Conservation (phyloP, 2,888 invertebrate species). For the Parelbella ahira region DNA sequence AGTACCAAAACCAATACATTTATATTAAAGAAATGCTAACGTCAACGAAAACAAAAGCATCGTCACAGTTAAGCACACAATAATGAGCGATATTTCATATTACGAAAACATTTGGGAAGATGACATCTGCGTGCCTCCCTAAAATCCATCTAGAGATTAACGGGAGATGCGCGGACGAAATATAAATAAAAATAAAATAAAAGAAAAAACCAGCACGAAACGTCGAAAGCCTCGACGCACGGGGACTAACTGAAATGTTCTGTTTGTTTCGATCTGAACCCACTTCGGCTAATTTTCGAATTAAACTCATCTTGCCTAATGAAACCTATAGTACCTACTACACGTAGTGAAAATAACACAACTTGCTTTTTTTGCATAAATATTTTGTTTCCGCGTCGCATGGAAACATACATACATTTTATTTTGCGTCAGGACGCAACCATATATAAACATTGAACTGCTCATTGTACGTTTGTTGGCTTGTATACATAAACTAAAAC, state of each 20-base stretch:
- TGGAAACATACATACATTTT: too few relatives aligned
- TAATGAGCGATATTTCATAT: constrained; percentile 36
- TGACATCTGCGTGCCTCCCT: constrained; percentile 36
- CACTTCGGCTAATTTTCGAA: constrained; percentile 59
- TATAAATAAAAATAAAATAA: constrained; percentile 37
- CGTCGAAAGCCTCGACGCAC: too few relatives aligned
- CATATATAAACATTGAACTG: too few relatives aligned
- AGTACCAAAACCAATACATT: constrained; percentile 7
- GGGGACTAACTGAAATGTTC: constrained; percentile 39
- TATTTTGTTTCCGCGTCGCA: too few relatives aligned
- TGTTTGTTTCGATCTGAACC: constrained; percentile 44
- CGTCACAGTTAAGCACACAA: constrained; percentile 21
- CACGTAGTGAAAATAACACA: too few relatives aligned
- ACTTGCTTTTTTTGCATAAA: too few relatives aligned
- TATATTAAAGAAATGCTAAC: background rate
- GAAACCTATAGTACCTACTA: constrained; percentile 11
- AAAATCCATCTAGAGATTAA: constrained; percentile 68
- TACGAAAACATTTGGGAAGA: constrained; percentile 28
- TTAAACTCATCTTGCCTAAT: constrained; percentile 26
- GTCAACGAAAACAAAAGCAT: background rate
- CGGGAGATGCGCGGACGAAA: constrained; percentile 56
- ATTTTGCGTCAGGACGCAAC: too few relatives aligned
- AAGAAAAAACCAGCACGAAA: constrained; percentile 31
- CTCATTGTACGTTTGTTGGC: too few relatives aligned
- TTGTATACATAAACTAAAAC: too few relatives aligned